A percentile compares a stretch with the other conserved stretches of the same genome.
Evolutionary conservation across 2,113 vertebrate genomes (phyloP).

Genomic region (Ia io): DNA sequence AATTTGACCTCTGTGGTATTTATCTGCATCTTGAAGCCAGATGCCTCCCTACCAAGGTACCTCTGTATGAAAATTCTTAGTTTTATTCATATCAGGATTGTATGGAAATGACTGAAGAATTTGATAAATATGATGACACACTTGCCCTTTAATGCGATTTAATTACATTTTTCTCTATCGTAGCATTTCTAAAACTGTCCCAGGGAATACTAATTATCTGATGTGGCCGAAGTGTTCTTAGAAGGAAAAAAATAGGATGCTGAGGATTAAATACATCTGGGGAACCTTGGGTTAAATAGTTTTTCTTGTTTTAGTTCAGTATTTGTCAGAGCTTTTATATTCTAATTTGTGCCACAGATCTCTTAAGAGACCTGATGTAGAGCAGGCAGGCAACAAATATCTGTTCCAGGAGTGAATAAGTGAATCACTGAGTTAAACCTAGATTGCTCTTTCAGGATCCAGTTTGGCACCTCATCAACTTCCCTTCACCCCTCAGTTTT

Average conservation of each 20-base stretch:
- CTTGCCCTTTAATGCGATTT: background rate
- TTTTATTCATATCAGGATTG: background rate
- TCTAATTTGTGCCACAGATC: background rate
- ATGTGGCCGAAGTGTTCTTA: background rate
- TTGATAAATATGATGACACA: background rate
- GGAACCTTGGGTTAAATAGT: background rate
- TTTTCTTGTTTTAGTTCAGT: background rate
- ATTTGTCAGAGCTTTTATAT: background rate
- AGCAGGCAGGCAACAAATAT: background rate
- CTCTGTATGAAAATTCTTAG: background rate
- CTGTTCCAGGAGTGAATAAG: background rate
- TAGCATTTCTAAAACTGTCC: background rate
- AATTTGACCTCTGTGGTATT: background rate
- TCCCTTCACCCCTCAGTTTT: background rate
- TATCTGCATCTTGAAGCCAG: background rate
- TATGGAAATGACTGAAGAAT: background rate
- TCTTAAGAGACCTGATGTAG: background rate
- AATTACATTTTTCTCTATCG: background rate
- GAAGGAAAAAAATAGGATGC: background rate
- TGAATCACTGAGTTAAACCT: background rate
- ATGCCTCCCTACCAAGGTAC: background rate
- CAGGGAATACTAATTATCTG: background rate
- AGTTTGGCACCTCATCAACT: background rate
- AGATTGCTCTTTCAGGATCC: background rate
- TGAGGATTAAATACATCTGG: conserved; percentile 18